Percentiles rank a stretch among this genome's conserved stretches.
These are phyloP conservation scores for Alauda arvensis DNA, from an alignment of 2,797 vertebrate species.

Conservation along the genomic window DNA sequence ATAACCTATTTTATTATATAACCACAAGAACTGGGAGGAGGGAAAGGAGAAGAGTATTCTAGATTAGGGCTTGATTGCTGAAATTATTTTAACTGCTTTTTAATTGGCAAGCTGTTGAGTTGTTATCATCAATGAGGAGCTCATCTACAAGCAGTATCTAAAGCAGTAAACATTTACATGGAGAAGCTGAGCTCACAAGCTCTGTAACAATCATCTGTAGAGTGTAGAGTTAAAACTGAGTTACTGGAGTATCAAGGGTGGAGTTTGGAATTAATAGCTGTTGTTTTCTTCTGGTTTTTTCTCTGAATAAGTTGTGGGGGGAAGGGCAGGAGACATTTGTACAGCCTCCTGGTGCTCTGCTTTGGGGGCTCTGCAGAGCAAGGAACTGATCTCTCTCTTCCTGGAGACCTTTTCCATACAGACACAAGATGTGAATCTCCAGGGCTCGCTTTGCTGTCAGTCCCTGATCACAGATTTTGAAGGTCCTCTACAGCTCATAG, in stretches of 20 bases:
- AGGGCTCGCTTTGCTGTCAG: neutral
- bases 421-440: neutral
- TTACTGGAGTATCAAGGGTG: neutral
- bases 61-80: constrained; percentile 35
- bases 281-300: neutral
- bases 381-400: neutral
- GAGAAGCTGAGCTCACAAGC: neutral
- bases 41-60: neutral
- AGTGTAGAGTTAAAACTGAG: neutral
- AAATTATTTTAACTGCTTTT: constrained; percentile 53
- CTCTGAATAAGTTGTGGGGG: neutral
- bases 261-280: neutral
- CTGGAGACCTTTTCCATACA: neutral
- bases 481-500: neutral
- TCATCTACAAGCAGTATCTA: neutral
- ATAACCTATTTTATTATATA: neutral
- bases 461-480: neutral
- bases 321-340: neutral
- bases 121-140: constrained; percentile 10
- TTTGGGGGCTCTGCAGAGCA: neutral
- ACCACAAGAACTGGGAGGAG: neutral
- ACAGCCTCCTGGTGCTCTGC: neutral
- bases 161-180: neutral
- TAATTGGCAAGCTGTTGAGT: constrained; percentile 42
- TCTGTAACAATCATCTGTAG: neutral